phyloP scores from a whole-genome alignment of 2,888 invertebrate species.

The Adela reaumurella region DNA sequence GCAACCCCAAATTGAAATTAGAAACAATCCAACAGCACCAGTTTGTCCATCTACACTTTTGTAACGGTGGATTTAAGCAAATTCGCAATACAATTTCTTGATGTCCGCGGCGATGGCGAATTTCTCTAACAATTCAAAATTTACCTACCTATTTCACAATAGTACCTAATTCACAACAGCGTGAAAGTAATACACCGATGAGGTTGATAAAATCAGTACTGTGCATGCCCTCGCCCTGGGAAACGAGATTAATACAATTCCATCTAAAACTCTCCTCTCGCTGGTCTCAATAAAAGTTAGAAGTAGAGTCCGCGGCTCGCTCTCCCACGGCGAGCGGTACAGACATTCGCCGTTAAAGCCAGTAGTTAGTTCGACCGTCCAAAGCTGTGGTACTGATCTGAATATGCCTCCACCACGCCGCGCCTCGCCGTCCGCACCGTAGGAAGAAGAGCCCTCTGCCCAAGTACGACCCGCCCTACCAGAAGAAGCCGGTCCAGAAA shows the following conservation, averaged over 20 bases:
- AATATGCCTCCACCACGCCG: conserved; percentile 39
- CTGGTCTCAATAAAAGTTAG: no score
- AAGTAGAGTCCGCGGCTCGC: no score
- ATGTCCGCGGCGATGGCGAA: background rate
- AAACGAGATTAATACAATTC: no score
- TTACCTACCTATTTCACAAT: no score
- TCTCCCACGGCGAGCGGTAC: background rate
- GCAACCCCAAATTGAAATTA: conserved; percentile 20
- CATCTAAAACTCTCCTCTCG: no score
- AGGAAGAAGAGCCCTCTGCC: conserved; percentile 87
- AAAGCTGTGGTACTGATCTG: conserved; percentile 35
- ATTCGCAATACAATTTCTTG: background rate
- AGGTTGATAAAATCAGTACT: no score
- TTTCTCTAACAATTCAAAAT: background rate
- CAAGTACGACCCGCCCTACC: conserved; percentile 85
- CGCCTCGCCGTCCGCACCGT: conserved; percentile 54
- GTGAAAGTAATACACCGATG: no score
- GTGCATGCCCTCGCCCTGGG: no score
- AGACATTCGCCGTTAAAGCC: background rate
- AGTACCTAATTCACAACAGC: no score
- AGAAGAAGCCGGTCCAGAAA: conserved; percentile 77
- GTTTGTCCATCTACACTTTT: conserved; percentile 19
- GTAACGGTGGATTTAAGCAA: background rate
- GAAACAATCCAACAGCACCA: conserved; percentile 51
- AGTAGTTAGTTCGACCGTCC: background rate